phyloP scores from a whole-genome alignment of 2,888 invertebrate genomes.

The Elysia crispata region DNA sequence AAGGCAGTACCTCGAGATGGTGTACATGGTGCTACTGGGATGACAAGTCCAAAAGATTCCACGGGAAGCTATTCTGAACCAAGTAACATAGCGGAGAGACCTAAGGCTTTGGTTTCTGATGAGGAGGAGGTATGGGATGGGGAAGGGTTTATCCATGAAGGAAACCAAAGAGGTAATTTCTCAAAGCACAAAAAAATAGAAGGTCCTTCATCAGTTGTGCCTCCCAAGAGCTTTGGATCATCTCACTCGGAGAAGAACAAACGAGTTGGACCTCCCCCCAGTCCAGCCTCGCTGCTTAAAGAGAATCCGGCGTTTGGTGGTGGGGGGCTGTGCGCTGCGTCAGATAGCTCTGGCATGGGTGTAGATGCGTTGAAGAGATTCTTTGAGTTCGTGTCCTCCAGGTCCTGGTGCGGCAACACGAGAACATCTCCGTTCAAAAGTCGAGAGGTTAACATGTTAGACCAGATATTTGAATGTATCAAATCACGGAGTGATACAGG shows the following conservation, averaged over 20 bases:
- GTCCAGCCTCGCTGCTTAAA: conserved; percentile 3
- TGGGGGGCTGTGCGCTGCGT: background rate
- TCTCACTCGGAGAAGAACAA: too few species aligned
- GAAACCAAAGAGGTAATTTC: too few species aligned
- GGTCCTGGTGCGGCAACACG: too few species aligned
- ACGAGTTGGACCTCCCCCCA: conserved; percentile 10
- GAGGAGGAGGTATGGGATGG: background rate
- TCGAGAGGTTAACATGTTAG: background rate
- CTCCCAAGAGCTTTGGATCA: too few species aligned
- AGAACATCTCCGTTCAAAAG: too few species aligned
- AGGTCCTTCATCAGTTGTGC: too few species aligned
- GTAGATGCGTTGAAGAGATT: background rate
- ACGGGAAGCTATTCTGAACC: too few species aligned
- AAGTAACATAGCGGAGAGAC: too few species aligned
- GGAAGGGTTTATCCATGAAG: background rate
- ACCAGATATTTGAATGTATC: background rate
- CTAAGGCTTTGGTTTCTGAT: too few species aligned
- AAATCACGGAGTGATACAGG: background rate
- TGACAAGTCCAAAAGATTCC: too few species aligned
- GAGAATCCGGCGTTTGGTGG: background rate
- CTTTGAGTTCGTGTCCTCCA: too few species aligned
- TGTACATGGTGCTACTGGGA: background rate
- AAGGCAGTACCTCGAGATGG: background rate
- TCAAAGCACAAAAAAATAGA: too few species aligned
- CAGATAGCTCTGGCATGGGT: background rate